phyloP scores from a whole-genome alignment of 2,797 vertebrate genomes.

The Lepus oiostolus region DNA sequence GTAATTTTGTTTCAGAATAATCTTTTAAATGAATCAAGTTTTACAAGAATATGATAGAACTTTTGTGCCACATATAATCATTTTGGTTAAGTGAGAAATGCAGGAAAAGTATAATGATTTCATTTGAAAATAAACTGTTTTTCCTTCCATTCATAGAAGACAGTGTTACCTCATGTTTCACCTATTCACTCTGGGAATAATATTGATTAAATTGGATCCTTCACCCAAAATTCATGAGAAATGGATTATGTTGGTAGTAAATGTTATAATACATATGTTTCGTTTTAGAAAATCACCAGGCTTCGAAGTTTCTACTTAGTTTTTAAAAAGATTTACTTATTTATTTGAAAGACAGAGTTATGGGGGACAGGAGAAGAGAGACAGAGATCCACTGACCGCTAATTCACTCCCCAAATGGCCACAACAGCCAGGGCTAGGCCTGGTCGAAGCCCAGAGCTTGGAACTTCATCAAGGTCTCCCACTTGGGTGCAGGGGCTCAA shows the following conservation, averaged over 20 bases:
- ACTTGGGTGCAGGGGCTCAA: no score
- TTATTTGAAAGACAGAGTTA: no score
- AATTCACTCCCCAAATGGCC: no score
- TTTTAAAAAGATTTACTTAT: no score
- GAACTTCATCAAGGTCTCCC: no score
- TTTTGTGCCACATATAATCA: not conserved
- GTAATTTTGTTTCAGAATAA: conserved; percentile 53
- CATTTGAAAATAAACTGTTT: conserved; percentile 50
- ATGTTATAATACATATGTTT: not conserved
- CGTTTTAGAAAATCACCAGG: conserved; percentile 39
- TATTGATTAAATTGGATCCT: conserved; percentile 44
- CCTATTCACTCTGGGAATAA: not conserved
- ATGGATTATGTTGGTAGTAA: not conserved
- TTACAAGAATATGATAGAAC: conserved; percentile 10
- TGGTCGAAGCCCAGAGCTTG: no score
- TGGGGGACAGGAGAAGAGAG: no score
- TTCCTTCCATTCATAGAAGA: conserved; percentile 49
- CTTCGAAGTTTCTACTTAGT: not conserved
- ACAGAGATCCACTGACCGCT: no score
- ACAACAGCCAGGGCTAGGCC: no score
- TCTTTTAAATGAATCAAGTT: conserved; percentile 48
- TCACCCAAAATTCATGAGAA: conserved; percentile 1
- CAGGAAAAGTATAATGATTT: conserved; percentile 25
- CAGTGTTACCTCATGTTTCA: conserved; percentile 18
- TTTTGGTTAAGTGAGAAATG: conserved; percentile 53